Base-by-base conservation (phyloP, 2,888 invertebrate species). In the Alentia gelatinosa region DNA sequence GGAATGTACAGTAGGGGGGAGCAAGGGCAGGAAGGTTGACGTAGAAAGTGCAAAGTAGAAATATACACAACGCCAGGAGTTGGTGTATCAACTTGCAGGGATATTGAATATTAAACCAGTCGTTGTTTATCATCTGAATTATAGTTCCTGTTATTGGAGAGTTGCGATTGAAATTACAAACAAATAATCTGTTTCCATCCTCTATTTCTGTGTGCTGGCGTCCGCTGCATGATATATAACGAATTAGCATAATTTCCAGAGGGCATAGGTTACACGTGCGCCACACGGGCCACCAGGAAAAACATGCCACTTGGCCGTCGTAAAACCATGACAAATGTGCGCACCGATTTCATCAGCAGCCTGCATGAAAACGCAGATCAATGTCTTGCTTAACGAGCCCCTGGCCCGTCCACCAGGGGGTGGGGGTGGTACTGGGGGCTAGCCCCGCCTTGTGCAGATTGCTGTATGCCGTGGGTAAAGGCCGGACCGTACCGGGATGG, bases 191-290 rank as follows among this genome's bases (percentile, higher is more conserved):
- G 47, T 19, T 47, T 12, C 47, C 47, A 19, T 47, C 47, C 19
- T 47, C 19, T 47, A 47, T 47, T 47, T 12, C 47, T 47, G 19
- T 47, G 19, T 47, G 19, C 9, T 12, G 19, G 47, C 47, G 47
- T 12, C 19, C 9, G 47, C 19, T 47, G 47, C 9, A 47, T 47
- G 19, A 47, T 47, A 47, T 12, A 47, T 12, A 47, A 47, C 19
- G 19, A 9, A 19, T 15, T n/a, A 26, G 74, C 7, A 26, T 74
- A 26, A 74, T 74, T 7, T 7, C 12, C 39, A 39, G 83, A 26
- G 83, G 86, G n/a, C 86, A 86, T 86, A 86, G 86, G 86, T 86
- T 86, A 86, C 86, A 86, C 86, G 86, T 42, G 86, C 86, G 23
- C n/a, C 86, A 47, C 86, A 47, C 30, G 12, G 47, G n/a, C 47